These are phyloP conservation scores for Eufriesea mexicana DNA, from an alignment of 1,140 invertebrate species.

Conservation along the genomic window DNA sequence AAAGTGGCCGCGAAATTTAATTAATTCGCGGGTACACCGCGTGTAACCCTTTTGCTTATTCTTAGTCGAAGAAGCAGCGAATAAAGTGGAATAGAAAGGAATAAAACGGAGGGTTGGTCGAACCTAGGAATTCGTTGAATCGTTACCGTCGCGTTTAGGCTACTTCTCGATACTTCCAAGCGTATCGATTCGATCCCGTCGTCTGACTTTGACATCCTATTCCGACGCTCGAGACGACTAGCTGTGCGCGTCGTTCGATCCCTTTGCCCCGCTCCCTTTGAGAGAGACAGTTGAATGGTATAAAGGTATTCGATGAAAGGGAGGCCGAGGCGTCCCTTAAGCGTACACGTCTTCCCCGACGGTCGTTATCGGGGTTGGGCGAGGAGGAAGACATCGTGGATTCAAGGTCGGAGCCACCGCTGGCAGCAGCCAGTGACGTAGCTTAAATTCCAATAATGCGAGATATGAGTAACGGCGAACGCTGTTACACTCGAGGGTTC, in stretches of 20 bases:
- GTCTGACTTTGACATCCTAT: slow-evolving; percentile 40
- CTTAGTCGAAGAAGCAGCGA: too few species aligned
- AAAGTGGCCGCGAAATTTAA: not conserved
- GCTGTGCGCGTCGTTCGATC: not conserved
- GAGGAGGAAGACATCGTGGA: slow-evolving; percentile 36
- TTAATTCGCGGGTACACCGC: too few species aligned
- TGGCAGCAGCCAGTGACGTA: slow-evolving; percentile 16
- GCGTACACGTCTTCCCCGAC: not conserved
- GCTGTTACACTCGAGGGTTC: slow-evolving; percentile 49
- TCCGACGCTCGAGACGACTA: slow-evolving; percentile 19
- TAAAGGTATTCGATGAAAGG: slow-evolving; percentile 48
- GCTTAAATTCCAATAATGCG: slow-evolving; percentile 69
- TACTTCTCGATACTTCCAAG: slow-evolving; percentile 6
- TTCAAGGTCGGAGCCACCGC: slow-evolving; percentile 28
- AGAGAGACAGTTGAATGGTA: slow-evolving; percentile 38
- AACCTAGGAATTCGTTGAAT: too few species aligned
- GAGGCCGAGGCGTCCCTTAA: slow-evolving; percentile 12
- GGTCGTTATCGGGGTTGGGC: slow-evolving; percentile 19
- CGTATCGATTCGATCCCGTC: slow-evolving; percentile 22
- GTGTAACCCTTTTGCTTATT: too few species aligned
- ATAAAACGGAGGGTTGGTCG: too few species aligned
- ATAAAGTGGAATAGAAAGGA: too few species aligned
- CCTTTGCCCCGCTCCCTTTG: slow-evolving; percentile 2
- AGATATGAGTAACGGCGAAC: slow-evolving; percentile 59
- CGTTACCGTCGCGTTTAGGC: not conserved